A percentile compares a stretch with the other conserved stretches of the same genome.
Conservation (phyloP, 2,888 invertebrate genomes). For the Vesta saturnalis region DNA sequence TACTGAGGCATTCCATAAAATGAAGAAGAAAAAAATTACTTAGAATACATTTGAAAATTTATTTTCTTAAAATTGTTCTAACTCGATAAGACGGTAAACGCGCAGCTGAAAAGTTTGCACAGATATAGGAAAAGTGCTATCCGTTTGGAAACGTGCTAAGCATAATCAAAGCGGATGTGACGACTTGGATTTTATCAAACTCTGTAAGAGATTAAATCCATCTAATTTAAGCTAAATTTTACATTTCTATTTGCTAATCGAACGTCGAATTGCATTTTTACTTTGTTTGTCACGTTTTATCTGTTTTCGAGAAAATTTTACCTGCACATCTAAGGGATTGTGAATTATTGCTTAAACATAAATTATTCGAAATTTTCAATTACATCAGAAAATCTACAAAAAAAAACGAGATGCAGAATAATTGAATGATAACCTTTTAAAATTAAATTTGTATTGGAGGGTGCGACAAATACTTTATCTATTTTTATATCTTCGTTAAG, state of each 20-base stretch:
- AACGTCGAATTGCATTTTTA: no score
- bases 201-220: background rate
- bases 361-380: no score
- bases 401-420: no score
- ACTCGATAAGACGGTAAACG: slow-evolving; percentile 10
- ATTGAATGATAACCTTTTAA: no score
- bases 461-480: no score
- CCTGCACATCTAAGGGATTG: no score
- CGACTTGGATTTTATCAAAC: background rate
- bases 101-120: background rate
- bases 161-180: slow-evolving; percentile 8
- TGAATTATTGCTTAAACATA: no score
- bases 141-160: slow-evolving; percentile 9
- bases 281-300: no score
- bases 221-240: background rate
- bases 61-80: slow-evolving; percentile 1
- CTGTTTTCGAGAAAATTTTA: no score
- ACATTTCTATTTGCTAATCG: background rate
- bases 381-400: no score
- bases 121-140: slow-evolving; percentile 7
- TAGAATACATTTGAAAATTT: background rate
- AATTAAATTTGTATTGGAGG: no score
- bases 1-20: background rate
- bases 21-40: background rate
- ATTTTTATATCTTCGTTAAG: no score